A percentile compares a stretch with the other conserved stretches of the same genome.
phyloP scores from a whole-genome alignment of 2,113 vertebrate genomes.

The Dipodomys spectabilis region DNA sequence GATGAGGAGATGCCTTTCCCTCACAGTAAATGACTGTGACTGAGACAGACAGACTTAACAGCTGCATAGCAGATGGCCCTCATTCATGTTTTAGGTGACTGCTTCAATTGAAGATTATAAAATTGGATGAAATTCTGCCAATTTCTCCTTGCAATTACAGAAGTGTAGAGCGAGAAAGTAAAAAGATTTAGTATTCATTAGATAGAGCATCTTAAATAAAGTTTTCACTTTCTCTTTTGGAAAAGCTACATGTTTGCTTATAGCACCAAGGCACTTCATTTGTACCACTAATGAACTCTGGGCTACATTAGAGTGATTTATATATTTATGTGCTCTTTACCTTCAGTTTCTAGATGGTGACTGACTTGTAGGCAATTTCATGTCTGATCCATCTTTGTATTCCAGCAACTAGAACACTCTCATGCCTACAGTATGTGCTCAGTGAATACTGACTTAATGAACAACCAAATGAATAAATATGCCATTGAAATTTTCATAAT shows the following conservation, averaged over 20 bases:
- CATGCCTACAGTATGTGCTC: conserved; percentile 63
- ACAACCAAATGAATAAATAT: conserved; percentile 73
- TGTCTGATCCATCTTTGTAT: conserved; percentile 54
- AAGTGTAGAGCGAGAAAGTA: conserved; percentile 58
- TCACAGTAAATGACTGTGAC: conserved; percentile 62
- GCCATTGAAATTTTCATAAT: conserved; percentile 73
- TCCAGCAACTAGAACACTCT: conserved; percentile 17
- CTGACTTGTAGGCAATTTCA: conserved; percentile 49
- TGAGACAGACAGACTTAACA: conserved; percentile 65
- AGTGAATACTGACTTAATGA: conserved; percentile 70
- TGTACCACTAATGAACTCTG: conserved; percentile 21
- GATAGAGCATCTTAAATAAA: conserved; percentile 60
- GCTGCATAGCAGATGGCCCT: conserved; percentile 75
- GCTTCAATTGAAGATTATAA: conserved; percentile 71
- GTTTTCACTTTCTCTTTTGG: conserved; percentile 51
- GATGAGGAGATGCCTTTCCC: conserved; percentile 43
- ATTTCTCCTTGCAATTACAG: conserved; percentile 72
- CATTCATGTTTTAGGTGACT: conserved; percentile 78
- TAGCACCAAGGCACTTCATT: conserved; percentile 4
- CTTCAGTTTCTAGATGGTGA: conserved; percentile 53
- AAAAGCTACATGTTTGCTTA: conserved; percentile 58
- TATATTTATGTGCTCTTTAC: neutral
- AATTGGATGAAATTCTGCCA: conserved; percentile 76
- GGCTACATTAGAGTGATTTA: conserved; percentile 8
- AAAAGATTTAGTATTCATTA: conserved; percentile 72